These are phyloP conservation scores for Auanema freiburgensis DNA, from an alignment of 2,888 invertebrate genomes.

Conservation along the genomic window DNA sequence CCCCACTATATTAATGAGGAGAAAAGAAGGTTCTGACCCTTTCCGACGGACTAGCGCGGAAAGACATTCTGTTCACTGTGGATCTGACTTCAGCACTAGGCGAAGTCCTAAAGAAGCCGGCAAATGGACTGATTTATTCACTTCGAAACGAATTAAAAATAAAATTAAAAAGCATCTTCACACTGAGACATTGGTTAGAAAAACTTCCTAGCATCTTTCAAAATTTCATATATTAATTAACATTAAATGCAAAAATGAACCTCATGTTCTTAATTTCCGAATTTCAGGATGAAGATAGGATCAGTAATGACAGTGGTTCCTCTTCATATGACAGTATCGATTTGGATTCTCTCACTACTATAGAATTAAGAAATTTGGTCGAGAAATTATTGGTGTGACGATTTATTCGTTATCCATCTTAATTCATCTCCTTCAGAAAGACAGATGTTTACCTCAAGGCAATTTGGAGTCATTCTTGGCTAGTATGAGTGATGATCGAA, in stretches of 20 bases:
- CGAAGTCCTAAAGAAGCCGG: conserved; percentile 26
- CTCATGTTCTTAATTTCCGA: not conserved
- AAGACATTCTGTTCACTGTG: conserved; percentile 37
- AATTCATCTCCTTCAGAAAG: not conserved
- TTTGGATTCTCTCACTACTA: conserved; percentile 4
- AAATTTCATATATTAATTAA: not conserved
- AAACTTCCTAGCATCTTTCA: no score
- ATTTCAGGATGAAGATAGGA: conserved; percentile 20
- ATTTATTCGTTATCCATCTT: not conserved
- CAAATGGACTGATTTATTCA: conserved; percentile 39
- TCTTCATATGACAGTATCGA: conserved; percentile 9
- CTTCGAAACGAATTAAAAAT: conserved; percentile 34
- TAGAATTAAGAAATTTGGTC: conserved; percentile 3
- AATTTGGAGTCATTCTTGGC: not conserved
- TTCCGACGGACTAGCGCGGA: conserved; percentile 34
- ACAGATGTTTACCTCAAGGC: not conserved
- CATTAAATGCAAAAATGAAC: not conserved
- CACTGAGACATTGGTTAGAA: conserved; percentile 12
- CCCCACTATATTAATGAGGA: not conserved
- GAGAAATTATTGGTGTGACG: not conserved
- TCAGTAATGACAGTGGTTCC: conserved; percentile 18
- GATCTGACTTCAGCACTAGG: conserved; percentile 32
- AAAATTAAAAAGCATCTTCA: conserved; percentile 19
- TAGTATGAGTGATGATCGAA: not conserved
- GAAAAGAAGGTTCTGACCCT: not conserved